These are phyloP conservation scores for Chorisops tibialis DNA, from an alignment of 2,888 invertebrate species.

Conservation along the genomic window DNA sequence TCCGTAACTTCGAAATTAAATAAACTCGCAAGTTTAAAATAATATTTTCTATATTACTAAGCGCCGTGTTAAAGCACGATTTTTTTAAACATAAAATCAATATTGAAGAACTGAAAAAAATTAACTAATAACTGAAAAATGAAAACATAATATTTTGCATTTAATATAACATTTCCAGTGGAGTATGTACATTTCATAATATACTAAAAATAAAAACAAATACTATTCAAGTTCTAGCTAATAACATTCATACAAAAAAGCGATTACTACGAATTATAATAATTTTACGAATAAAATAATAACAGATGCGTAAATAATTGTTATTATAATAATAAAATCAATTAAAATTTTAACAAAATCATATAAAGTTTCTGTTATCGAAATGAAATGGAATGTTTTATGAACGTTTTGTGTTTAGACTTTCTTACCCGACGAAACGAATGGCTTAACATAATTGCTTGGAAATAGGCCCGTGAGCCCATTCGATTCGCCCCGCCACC, in stretches of 20 bases:
- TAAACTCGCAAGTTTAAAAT: too few relatives aligned
- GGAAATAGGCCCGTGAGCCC: conserved; percentile 90
- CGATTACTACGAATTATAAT: background rate
- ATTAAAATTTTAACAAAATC: background rate
- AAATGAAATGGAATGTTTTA: conserved; percentile 23
- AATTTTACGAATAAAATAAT: background rate
- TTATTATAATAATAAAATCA: background rate
- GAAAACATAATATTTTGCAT: conserved; percentile 9
- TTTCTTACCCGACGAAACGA: conserved; percentile 55
- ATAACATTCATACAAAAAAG: conserved; percentile 12
- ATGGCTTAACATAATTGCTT: conserved; percentile 86
- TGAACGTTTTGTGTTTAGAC: background rate
- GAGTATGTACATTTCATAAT: conserved; percentile 7
- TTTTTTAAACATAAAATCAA: too few relatives aligned
- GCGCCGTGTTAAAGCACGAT: too few relatives aligned
- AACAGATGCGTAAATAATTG: background rate
- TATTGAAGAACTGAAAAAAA: background rate
- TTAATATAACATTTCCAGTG: background rate
- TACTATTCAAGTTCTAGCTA: conserved; percentile 2
- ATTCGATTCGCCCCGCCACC: conserved; percentile 95
- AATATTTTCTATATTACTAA: too few relatives aligned
- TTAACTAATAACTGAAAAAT: background rate
- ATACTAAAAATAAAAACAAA: conserved; percentile 14
- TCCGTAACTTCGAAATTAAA: too few relatives aligned
- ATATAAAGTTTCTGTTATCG: background rate